Percentiles rank a stretch among this genome's conserved stretches.
These are phyloP conservation scores for Agrochola lychnidis DNA, from an alignment of 2,888 invertebrate species.

Conservation along the genomic window DNA sequence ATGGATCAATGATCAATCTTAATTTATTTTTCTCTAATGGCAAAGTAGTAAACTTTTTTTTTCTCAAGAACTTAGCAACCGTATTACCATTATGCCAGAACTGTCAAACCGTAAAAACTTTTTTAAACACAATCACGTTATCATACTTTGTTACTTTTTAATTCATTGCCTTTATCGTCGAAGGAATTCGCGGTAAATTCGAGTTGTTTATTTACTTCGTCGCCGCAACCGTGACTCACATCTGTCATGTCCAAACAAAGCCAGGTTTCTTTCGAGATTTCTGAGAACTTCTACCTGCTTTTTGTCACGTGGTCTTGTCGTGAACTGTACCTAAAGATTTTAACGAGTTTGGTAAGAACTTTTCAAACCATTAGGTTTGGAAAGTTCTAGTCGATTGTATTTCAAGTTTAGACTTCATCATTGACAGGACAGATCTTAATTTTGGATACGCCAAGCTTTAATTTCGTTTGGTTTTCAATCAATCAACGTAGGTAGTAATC, in stretches of 20 bases:
- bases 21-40: background rate
- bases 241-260: background rate
- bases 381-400: background rate
- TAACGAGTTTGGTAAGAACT: background rate
- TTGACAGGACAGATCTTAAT: background rate
- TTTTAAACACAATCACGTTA: background rate
- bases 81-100: background rate
- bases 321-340: constrained; percentile 17
- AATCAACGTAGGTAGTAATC: background rate
- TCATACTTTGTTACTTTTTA: background rate
- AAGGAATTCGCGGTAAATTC: background rate
- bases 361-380: no score
- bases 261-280: constrained; percentile 20
- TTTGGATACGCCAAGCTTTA: background rate
- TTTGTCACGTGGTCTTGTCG: constrained; percentile 9
- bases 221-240: constrained; percentile 17
- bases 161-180: background rate
- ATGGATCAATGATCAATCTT: no score
- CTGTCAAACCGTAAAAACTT: background rate
- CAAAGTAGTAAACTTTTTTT: background rate
- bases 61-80: background rate
- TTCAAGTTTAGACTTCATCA: background rate
- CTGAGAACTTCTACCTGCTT: constrained; percentile 11
- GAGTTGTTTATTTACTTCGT: constrained; percentile 14
- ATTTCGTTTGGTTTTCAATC: background rate